Evolutionary conservation across 2,888 invertebrate genomes (phyloP).

Genomic region (Balanococcus diminutus): DNA sequence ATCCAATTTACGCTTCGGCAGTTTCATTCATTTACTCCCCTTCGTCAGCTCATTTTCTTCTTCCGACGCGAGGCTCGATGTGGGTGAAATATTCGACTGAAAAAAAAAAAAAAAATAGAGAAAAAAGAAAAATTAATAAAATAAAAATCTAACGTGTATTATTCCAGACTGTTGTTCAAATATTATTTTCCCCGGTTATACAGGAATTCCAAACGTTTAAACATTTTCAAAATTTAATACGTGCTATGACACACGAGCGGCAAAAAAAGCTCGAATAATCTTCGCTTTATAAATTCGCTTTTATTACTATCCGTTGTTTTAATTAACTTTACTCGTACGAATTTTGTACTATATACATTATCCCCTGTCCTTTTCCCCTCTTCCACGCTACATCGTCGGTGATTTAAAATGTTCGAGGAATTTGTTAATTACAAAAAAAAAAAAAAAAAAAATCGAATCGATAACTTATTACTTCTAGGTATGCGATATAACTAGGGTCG

Average conservation of each 20-base stretch:
- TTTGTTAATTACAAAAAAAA: too few relatives aligned
- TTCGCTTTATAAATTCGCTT: conserved; percentile 4
- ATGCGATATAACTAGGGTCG: too few relatives aligned
- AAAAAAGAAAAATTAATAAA: conserved; percentile 9
- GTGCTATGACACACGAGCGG: not conserved
- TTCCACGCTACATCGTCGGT: not conserved
- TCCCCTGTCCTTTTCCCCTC: not conserved
- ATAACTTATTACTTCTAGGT: too few relatives aligned
- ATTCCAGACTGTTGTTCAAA: not conserved
- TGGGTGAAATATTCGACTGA: not conserved
- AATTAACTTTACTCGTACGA: not conserved
- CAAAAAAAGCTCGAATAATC: conserved; percentile 13
- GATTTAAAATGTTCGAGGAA: too few relatives aligned
- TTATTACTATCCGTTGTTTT: conserved; percentile 28
- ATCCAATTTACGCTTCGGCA: conserved; percentile 38
- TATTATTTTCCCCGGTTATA: not conserved
- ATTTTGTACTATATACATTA: not conserved
- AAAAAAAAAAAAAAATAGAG: conserved; percentile 8
- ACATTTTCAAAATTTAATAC: not conserved
- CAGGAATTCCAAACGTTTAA: conserved; percentile 13
- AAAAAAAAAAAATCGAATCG: too few relatives aligned
- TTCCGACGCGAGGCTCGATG: not conserved
- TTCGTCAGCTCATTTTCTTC: conserved; percentile 13
- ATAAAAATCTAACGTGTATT: not conserved
- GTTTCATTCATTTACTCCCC: conserved; percentile 30